A percentile compares a stretch with the other conserved stretches of the same genome.
phyloP scores from a whole-genome alignment of 2,113 vertebrate genomes.

The Progne subis region DNA sequence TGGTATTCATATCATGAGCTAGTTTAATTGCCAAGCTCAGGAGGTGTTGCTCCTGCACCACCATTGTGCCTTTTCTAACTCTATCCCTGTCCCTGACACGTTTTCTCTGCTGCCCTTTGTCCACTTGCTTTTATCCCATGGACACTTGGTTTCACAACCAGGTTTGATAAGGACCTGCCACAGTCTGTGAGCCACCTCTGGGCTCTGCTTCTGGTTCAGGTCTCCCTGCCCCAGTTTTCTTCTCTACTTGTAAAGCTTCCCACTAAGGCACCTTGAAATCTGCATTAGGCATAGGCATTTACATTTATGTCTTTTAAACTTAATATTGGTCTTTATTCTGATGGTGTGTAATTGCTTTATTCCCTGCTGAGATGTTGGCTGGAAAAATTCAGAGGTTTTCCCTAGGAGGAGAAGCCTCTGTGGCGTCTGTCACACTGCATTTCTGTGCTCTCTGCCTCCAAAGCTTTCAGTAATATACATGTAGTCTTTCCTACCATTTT shows the following conservation, averaged over 20 bases:
- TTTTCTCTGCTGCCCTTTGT: not conserved
- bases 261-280: not conserved
- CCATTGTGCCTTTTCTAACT: rapidly evolving
- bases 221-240: not conserved
- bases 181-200: not conserved
- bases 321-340: not conserved
- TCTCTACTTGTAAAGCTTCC: not conserved
- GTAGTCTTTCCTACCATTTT: not conserved
- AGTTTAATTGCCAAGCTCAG: not conserved
- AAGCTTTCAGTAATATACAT: not conserved
- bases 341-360: not conserved
- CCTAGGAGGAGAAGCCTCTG: not conserved
- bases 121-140: not conserved
- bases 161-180: rapidly evolving
- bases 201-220: not conserved
- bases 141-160: not conserved
- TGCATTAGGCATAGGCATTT: not conserved
- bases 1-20: not conserved
- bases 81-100: rapidly evolving
- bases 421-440: not conserved
- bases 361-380: not conserved
- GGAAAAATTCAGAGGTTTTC: not conserved
- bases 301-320: not conserved
- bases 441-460: not conserved
- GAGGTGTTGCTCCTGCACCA: not conserved